Evolutionary conservation across 2,888 invertebrate genomes (phyloP), one percentile per base, ranked within the genome.

Genomic region (Baronia brevicornis): DNA sequence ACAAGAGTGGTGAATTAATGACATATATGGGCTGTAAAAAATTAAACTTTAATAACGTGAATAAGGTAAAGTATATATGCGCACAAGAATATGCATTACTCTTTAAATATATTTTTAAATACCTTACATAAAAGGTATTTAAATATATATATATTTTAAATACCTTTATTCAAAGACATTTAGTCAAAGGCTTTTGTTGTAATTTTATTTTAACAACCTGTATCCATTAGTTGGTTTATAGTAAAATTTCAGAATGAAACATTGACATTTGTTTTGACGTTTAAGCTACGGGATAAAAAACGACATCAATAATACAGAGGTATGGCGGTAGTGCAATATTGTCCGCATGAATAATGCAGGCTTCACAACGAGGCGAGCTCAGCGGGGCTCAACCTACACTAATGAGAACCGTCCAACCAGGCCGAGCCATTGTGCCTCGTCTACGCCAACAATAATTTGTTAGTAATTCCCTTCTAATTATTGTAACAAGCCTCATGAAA

Each of bases 311-410:
- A 36, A 27, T 27, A 36, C 36, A 31, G 31, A 18, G 27, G 31
- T 35, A 34, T 25, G 33, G 60, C 57, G 64, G 60, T 54, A 58
- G 56, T 69, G 75, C 75, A 82, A 79, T 78, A 79, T 74, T 73
- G 77, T 74, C 66, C 68, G 64, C 74, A 80, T 80, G 79, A 80
- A 80, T 82, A 79, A 82, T 82, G 79, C 79, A 80, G 56, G 66
- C 56, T 47, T 59, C 57, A 31, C 36, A 36, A 58, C 65, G 63
- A 63, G 65, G 57, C 57, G 54, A 49, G 61, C 62, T 62, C 64
- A 57, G 51, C 60, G 62, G 56, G 59, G 59, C 64, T 64, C 61
- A 58, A 47, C 61, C 60, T 60, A 63, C 71, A 70, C 77, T 79
- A 79, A 82, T 80, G 78, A 79, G 77, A 68, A 64, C 60, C 65